Conservation (phyloP, 2,113 vertebrate genomes). For the Indicator indicator region DNA sequence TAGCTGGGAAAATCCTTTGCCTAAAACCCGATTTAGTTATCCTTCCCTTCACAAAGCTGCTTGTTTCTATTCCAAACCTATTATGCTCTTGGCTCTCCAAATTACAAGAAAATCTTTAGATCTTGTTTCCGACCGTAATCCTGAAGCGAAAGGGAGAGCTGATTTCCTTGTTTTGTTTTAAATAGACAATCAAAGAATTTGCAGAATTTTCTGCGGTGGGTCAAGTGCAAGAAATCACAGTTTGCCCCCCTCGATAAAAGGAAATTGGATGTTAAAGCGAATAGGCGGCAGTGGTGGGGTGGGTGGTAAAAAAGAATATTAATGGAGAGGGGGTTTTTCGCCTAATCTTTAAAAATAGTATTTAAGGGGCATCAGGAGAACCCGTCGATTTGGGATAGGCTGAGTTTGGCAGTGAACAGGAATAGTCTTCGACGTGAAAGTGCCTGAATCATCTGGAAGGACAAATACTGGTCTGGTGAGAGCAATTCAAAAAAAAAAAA, state of each 20-base stretch:
- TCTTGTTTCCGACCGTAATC: constrained; percentile 81
- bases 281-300: neutral
- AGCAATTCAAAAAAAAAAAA: neutral
- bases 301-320: neutral
- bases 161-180: constrained; percentile 82
- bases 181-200: constrained; percentile 81
- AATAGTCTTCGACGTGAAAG: neutral
- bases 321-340: neutral
- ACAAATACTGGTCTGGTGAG: neutral
- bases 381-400: neutral
- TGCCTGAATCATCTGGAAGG: neutral
- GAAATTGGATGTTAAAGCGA: constrained; percentile 46
- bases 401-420: neutral
- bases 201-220: constrained; percentile 83
- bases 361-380: neutral
- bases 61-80: constrained; percentile 78
- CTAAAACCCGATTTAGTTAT: constrained; percentile 76
- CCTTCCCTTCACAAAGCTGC: constrained; percentile 73
- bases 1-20: constrained; percentile 80
- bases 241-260: constrained; percentile 53
- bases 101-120: constrained; percentile 80
- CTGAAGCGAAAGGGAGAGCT: constrained; percentile 72
- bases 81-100: constrained; percentile 74
- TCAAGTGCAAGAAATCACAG: constrained; percentile 83
- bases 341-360: neutral